Percentiles rank a stretch among this genome's conserved stretches.
Conservation (phyloP, 2,888 invertebrate species). For the Oeneis ivallda region DNA sequence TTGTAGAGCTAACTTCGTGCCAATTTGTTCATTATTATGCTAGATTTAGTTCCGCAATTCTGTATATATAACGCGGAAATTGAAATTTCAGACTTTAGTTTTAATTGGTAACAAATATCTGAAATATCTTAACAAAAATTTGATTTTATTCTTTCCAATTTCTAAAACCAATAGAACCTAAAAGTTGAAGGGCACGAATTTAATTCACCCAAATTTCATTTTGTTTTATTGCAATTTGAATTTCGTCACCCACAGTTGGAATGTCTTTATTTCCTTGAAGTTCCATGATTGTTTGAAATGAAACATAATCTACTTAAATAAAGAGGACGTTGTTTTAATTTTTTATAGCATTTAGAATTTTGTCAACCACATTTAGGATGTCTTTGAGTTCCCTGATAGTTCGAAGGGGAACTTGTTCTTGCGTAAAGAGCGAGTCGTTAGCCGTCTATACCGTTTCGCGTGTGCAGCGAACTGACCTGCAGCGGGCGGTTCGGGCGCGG, state of each 20-base stretch:
- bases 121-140: no score
- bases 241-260: not conserved
- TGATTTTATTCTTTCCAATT: no score
- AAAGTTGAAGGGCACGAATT: not conserved
- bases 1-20: not conserved
- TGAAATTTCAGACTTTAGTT: no score
- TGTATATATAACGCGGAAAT: no score
- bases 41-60: not conserved
- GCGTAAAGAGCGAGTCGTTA: slow-evolving; percentile 2
- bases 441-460: slow-evolving; percentile 70
- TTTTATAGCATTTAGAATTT: no score
- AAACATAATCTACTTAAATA: not conserved
- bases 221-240: not conserved
- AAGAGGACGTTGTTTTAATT: not conserved
- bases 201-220: not conserved
- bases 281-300: not conserved
- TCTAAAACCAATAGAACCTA: not conserved
- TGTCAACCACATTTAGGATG: no score
- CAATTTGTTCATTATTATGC: not conserved
- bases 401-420: no score
- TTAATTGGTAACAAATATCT: no score
- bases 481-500: slow-evolving; percentile 72
- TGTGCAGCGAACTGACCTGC: slow-evolving; percentile 83
- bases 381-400: no score
- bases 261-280: not conserved